Evolutionary conservation across 2,888 invertebrate genomes (phyloP), one percentile per base, ranked within the genome.

Genomic region (Nyleta sp.): DNA sequence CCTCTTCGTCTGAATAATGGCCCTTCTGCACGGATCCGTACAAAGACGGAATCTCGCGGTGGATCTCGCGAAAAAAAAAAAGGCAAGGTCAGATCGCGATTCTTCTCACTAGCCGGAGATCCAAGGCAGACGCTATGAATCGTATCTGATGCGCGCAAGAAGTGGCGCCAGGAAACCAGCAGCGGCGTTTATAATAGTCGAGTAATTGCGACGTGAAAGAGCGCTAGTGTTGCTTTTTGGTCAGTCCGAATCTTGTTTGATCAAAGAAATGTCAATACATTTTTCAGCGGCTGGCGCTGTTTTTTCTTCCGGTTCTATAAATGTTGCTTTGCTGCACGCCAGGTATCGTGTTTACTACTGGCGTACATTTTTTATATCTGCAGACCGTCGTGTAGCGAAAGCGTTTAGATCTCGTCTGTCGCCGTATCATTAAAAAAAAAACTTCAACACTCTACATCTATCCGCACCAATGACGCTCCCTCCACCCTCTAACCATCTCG

Each of bases 121-220:
- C 48, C 42, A 31, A 57, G 60, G 22, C 62, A 33, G 48, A 67
- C 55, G 60, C 50, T 62, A 75, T 75, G 68, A 75, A 75, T 75
- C 68, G 68, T 75, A 75, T 75, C 68, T 68, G 75, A 75, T 75
- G 48, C 53, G 65, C 71, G 64, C 57, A 76, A 76, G 76, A 65
- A 71, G 71, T 76, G 71, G 76, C 70, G 76, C 76, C 75, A 64
- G 62, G 50, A 62, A 57, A 46, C 31, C 75, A 55, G 31, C 62
- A 3, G 24, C 44, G 28, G 28, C 71, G 65, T 71, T 71, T 71
- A 77, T 64, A 76, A 64, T 71, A 77, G 71, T 71, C 65, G 65
- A 70, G 70, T 70, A 76, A 76, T 76, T 67, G 71, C 65, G 53
- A 77, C 60, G 65, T 50, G 60, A 75, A 75, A 67, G 40, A 52